Percentiles rank a stretch among this genome's conserved stretches.
Evolutionary conservation across 1,140 invertebrate genomes (phyloP).

Genomic region (Oscheius sp.): DNA sequence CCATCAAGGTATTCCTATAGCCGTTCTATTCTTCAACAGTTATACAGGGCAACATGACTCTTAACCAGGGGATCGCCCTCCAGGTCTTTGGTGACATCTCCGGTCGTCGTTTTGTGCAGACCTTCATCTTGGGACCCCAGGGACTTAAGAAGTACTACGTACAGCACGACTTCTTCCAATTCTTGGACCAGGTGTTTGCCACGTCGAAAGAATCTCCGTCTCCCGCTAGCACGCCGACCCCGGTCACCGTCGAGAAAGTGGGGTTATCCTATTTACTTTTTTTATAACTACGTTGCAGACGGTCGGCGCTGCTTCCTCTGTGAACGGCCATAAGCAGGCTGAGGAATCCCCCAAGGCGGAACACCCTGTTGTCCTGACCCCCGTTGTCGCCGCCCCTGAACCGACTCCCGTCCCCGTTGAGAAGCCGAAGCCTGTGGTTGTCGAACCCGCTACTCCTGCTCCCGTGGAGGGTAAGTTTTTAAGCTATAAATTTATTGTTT

Average conservation of each 20-base stretch:
- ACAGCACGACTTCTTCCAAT: conserved; percentile 1
- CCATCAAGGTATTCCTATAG: conserved; percentile 31
- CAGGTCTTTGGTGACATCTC: conserved; percentile 25
- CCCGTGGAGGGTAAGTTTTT: conserved; percentile 4
- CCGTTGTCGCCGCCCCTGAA: no score
- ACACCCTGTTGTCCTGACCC: no score
- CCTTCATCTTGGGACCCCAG: conserved; percentile 30
- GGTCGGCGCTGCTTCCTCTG: not conserved
- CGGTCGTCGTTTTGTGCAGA: conserved; percentile 28
- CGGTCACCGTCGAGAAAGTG: not conserved
- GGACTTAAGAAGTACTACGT: conserved; percentile 37
- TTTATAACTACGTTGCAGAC: not conserved
- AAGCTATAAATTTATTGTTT: not conserved
- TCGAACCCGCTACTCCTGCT: conserved; percentile 8
- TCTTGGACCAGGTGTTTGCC: not conserved
- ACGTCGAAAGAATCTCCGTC: not conserved
- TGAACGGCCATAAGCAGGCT: not conserved
- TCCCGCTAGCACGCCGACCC: not conserved
- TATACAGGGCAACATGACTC: conserved; percentile 12
- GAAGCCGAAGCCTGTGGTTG: conserved; percentile 1
- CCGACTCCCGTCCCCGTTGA: no score
- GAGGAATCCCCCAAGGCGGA: not conserved
- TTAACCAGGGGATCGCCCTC: conserved; percentile 5
- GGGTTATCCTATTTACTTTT: no score
- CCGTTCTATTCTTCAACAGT: not conserved